phyloP scores from a whole-genome alignment of 2,797 vertebrate species.

The Babyrousa celebensis region DNA sequence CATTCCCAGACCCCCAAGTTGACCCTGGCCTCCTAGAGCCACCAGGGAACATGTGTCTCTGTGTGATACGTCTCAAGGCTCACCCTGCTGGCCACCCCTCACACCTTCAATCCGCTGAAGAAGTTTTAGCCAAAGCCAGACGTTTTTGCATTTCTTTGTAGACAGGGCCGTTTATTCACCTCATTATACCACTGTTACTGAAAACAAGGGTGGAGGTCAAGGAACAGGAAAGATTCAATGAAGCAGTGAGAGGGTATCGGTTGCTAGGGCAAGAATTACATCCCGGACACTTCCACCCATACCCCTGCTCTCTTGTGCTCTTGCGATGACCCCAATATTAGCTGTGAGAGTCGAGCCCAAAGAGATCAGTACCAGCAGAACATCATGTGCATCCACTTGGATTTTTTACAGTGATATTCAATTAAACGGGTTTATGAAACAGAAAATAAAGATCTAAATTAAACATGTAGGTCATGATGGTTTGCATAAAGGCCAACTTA shows the following conservation, averaged over 20 bases:
- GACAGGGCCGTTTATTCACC: slow-evolving; percentile 49
- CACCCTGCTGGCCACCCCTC: neutral
- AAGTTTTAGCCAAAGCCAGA: slow-evolving; percentile 13
- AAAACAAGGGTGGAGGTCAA: slow-evolving; percentile 74
- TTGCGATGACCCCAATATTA: slow-evolving; percentile 66
- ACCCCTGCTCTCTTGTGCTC: neutral
- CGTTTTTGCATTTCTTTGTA: slow-evolving; percentile 38
- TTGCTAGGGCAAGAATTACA: neutral
- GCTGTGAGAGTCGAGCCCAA: slow-evolving; percentile 50
- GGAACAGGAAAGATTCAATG: neutral
- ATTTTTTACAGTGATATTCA: slow-evolving; percentile 72
- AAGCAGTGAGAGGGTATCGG: neutral
- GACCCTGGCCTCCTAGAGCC: neutral
- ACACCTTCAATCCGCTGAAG: neutral
- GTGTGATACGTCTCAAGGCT: neutral
- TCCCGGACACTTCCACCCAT: neutral
- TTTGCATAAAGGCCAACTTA: slow-evolving; percentile 77
- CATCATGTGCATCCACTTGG: slow-evolving; percentile 60
- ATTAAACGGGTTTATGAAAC: slow-evolving; percentile 81
- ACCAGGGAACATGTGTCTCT: neutral
- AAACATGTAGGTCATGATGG: slow-evolving; percentile 75
- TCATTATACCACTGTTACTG: slow-evolving; percentile 55
- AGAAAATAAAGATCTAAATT: slow-evolving; percentile 81
- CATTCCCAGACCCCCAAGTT: neutral
- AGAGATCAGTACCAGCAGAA: slow-evolving; percentile 56